Evolutionary conservation across 2,797 vertebrate species (phyloP), one percentile per base, ranked within the genome.

Genomic region (Pseudocheirus occidentalis): DNA sequence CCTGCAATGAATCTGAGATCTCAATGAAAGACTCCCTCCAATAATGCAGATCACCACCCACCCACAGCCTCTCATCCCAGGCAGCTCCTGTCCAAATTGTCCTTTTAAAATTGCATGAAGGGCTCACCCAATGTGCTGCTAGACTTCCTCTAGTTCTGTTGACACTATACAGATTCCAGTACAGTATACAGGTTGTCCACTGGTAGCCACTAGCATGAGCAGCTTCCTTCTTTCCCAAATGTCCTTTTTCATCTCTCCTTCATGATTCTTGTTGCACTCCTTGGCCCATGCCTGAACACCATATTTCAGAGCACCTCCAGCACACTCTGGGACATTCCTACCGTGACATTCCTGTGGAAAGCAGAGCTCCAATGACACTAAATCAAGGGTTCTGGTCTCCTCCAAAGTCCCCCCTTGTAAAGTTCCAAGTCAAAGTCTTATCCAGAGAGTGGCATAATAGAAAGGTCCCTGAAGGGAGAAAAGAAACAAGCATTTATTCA

Each of bases 291-390:
- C 18, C 2, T 55, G 55, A 73, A n/a, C 16, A 62, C 73, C 24
- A 29, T 12, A 55, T 90, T 81, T 93, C 93, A 73, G 46, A 28
- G 21, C 89, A 94, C 9, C 34, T 21, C 46, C 46, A 0, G 5
- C 40, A 93, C 53, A 62, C 50, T 94, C 34, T 95, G 52, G 40
- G n/a, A 92, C 21, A 91, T 91, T 91, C 58, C 94, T 92, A 58
- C n/a, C 97, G 91, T 66, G 46, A 90, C 34, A 46, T 53, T 34
- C 87, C 94, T 50, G 59, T 27, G 58, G 92, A 96, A 90, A 95
- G 31, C 73, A 66, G 73, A 92, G 93, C 31, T 93, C 93, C 55
- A 46, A 55, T 10, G 62, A 90, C 16, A 55, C 27, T 53, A 40
- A 16, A 90, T 66, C 91, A 56, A 55, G 34, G 10, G 0, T 93